These are phyloP conservation scores for Invenusta paracnida DNA, from an alignment of 2,888 invertebrate genomes.

Conservation along the genomic window DNA sequence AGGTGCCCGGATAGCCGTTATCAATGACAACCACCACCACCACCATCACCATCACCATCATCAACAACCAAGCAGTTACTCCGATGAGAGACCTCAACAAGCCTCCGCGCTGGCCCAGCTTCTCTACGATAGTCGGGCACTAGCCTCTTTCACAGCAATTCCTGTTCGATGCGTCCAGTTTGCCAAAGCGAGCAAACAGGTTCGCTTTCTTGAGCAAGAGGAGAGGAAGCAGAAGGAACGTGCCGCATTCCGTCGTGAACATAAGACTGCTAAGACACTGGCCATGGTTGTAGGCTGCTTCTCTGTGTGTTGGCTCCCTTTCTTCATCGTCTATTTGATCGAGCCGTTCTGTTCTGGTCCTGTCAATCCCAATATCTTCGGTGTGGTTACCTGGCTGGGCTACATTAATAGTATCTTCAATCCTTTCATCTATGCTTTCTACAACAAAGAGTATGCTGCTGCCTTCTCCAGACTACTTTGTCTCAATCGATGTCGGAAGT, in stretches of 20 bases:
- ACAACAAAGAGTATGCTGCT: slow-evolving; percentile 77
- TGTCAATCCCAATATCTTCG: slow-evolving; percentile 27
- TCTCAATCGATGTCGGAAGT: not conserved
- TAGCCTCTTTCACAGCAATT: slow-evolving; percentile 8
- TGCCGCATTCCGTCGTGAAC: slow-evolving; percentile 68
- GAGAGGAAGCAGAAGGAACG: slow-evolving; percentile 45
- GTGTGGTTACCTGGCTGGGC: slow-evolving; percentile 72
- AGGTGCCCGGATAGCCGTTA: not conserved
- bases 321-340: slow-evolving; percentile 75
- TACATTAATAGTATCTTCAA: slow-evolving; percentile 86
- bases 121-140: slow-evolving; percentile 6
- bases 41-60: not conserved
- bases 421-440: slow-evolving; percentile 83
- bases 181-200: slow-evolving; percentile 1
- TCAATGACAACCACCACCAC: not conserved
- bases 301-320: slow-evolving; percentile 80
- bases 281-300: slow-evolving; percentile 82
- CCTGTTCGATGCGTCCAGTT: not conserved
- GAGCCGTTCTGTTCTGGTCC: slow-evolving; percentile 71
- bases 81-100: not conserved
- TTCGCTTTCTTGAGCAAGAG: slow-evolving; percentile 36
- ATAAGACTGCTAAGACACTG: slow-evolving; percentile 79
- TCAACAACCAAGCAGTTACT: not conserved
- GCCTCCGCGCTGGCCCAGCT: not conserved
- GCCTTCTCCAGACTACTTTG: slow-evolving; percentile 65